A percentile compares a stretch with the other conserved stretches of the same genome.
phyloP scores from a whole-genome alignment of 2,113 vertebrate genomes.

The Ondatra zibethicus region DNA sequence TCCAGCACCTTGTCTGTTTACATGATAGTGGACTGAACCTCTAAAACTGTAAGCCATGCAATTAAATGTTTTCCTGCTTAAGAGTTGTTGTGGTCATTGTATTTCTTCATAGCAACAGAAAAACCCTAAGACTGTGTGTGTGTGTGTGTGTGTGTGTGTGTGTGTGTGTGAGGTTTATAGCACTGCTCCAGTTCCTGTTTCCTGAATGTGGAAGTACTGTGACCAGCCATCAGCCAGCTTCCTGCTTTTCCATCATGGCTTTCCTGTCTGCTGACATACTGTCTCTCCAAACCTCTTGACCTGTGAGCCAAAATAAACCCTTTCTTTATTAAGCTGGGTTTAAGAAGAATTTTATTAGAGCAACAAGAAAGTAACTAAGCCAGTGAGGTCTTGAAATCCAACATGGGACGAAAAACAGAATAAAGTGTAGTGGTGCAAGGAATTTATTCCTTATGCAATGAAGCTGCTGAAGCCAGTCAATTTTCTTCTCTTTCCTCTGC shows the following conservation, averaged over 20 bases:
- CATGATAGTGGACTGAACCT: neutral
- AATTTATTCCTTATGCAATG: neutral
- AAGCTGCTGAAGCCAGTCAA: neutral
- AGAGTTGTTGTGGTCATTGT: neutral
- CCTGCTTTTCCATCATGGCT: neutral
- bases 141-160: neutral
- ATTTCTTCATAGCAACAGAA: neutral
- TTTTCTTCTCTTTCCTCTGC: neutral
- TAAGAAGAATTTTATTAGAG: neutral
- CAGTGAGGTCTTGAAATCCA: neutral
- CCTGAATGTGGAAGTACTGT: neutral
- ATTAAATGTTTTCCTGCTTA: neutral
- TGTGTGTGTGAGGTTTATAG: neutral
- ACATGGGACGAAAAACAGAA: neutral
- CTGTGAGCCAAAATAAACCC: no score
- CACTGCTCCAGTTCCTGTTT: neutral
- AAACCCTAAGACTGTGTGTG: neutral
- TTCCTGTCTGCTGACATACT: neutral
- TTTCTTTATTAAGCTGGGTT: neutral
- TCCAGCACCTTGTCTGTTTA: neutral
- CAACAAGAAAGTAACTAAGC: neutral
- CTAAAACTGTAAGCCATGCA: neutral
- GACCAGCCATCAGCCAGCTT: neutral
- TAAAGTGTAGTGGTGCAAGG: neutral
- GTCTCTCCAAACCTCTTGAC: neutral